These are phyloP conservation scores for Mungos mungo DNA, from an alignment of 2,113 vertebrate species.

Conservation along the genomic window DNA sequence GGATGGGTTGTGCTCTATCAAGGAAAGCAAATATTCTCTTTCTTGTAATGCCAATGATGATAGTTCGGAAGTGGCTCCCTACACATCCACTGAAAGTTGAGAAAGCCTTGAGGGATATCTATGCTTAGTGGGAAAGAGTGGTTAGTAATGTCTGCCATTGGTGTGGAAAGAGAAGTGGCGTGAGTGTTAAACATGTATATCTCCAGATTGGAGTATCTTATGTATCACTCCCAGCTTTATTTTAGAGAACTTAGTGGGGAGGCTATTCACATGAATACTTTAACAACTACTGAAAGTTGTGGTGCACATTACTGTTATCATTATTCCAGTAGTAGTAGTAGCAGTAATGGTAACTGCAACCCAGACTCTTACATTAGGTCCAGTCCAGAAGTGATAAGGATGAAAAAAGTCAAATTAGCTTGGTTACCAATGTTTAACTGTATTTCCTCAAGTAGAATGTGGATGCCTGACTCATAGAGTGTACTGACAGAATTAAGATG, in stretches of 20 bases:
- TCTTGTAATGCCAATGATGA: background rate
- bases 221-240: background rate
- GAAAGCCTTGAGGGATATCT: background rate
- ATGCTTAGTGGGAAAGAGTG: background rate
- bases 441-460: constrained; percentile 8
- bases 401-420: constrained; percentile 3
- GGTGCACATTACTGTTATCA: background rate
- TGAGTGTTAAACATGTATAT: background rate
- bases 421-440: background rate
- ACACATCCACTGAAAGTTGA: background rate
- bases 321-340: background rate
- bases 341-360: background rate
- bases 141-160: background rate
- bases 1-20: background rate
- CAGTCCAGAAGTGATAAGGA: background rate
- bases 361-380: background rate
- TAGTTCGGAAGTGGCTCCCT: background rate
- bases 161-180: background rate
- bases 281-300: background rate
- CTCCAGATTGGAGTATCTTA: background rate
- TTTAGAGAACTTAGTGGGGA: background rate
- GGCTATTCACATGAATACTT: constrained; percentile 1
- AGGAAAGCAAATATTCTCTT: background rate
- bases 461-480: background rate
- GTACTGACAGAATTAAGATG: constrained; percentile 29